phyloP scores from a whole-genome alignment of 1,140 invertebrate species.

The Atta texana region DNA sequence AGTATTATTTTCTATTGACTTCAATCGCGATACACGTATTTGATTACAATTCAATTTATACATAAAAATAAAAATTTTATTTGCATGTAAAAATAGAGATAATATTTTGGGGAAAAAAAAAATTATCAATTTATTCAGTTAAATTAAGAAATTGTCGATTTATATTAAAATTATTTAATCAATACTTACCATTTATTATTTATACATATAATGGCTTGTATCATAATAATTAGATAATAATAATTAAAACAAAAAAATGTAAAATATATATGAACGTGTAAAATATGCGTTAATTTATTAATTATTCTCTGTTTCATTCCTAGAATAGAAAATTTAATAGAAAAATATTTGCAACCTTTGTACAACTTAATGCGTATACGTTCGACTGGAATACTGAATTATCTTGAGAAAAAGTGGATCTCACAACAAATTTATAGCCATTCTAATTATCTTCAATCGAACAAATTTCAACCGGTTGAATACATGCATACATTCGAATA shows the following conservation, averaged over 20 bases:
- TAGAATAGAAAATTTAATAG: not conserved
- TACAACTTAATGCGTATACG: constrained; percentile 73
- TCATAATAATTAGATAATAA: no score
- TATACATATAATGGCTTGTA: no score
- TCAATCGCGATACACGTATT: not conserved
- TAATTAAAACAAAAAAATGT: not conserved
- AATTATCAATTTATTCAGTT: not conserved
- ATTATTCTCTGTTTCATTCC: not conserved
- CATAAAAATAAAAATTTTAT: not conserved
- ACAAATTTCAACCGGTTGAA: constrained; percentile 71
- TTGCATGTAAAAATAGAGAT: not conserved
- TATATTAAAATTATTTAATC: constrained; percentile 2
- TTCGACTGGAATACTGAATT: constrained; percentile 73
- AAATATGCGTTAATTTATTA: not conserved
- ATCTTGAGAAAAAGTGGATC: constrained; percentile 71
- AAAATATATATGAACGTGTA: not conserved
- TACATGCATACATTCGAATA: constrained; percentile 58
- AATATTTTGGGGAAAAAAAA: constrained; percentile 10
- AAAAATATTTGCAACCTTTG: not conserved
- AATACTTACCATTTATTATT: constrained; percentile 8
- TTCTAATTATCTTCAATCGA: constrained; percentile 36
- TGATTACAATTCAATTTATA: not conserved
- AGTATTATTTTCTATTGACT: constrained; percentile 27
- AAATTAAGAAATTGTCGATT: not conserved
- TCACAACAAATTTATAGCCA: constrained; percentile 7